Percentiles rank a stretch among this genome's conserved stretches.
Conservation (phyloP, 2,888 invertebrate genomes). For the Nemurella pictetii region DNA sequence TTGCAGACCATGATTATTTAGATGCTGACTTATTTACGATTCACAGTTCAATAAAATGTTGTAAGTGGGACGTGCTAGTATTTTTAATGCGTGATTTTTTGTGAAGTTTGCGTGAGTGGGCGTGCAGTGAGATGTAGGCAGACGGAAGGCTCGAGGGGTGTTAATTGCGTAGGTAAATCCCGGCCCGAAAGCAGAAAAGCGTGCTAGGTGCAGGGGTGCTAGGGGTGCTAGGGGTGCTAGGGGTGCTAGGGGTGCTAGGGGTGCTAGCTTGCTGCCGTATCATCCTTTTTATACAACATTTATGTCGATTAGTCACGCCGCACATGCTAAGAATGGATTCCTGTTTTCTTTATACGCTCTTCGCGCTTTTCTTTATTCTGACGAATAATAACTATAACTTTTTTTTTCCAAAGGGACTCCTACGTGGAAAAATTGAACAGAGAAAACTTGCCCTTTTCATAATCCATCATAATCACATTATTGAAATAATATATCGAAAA, state of each 20-base stretch:
- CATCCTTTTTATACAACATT: not conserved
- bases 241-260: not conserved
- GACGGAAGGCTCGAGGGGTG: not conserved
- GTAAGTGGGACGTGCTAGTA: not conserved
- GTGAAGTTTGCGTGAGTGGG: not conserved
- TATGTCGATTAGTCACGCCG: not conserved
- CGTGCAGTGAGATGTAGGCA: not conserved
- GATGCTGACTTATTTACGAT: too few relatives aligned
- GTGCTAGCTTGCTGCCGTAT: not conserved
- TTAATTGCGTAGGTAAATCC: not conserved
- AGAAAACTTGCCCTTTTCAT: conserved; percentile 4
- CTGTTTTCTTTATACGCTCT: not conserved
- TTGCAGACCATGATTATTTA: too few relatives aligned
- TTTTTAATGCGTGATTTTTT: not conserved
- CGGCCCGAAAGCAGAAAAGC: not conserved
- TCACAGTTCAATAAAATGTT: not conserved
- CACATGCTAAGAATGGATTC: not conserved
- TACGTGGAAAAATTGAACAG: not conserved
- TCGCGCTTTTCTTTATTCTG: not conserved
- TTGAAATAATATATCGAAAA: not conserved
- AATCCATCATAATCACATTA: conserved; percentile 13
- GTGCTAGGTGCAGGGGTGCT: not conserved
- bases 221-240: too few relatives aligned
- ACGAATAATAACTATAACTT: not conserved
- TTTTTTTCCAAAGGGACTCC: not conserved